Evolutionary conservation across 2,888 invertebrate species (phyloP).

Genomic region (Pachycephus smyrnensis): DNA sequence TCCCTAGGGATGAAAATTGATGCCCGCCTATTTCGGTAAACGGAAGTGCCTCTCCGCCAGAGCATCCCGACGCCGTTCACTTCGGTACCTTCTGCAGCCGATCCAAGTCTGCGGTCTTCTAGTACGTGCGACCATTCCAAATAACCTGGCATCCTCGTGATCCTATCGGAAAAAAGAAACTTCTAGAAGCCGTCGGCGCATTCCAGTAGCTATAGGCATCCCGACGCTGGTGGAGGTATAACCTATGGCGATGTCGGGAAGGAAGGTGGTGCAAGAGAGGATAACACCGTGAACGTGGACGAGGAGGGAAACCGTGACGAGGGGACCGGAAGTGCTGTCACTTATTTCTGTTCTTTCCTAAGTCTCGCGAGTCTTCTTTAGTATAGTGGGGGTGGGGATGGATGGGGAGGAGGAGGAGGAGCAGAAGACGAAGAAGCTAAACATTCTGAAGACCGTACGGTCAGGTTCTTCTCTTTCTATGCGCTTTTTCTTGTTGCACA

Average conservation of each 20-base stretch:
- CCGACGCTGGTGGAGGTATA: too few relatives aligned
- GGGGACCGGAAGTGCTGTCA: slow-evolving; percentile 35
- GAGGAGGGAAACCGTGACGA: slow-evolving; percentile 21
- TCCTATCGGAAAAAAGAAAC: background rate
- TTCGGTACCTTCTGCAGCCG: too few relatives aligned
- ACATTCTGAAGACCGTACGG: background rate
- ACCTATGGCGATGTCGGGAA: background rate
- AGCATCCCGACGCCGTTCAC: too few relatives aligned
- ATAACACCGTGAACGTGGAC: background rate
- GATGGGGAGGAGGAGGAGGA: background rate
- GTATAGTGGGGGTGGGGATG: background rate
- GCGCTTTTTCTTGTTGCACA: slow-evolving; percentile 3
- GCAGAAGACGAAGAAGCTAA: background rate
- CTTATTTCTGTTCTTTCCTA: slow-evolving; percentile 44
- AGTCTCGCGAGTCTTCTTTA: slow-evolving; percentile 18
- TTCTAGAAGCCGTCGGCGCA: too few relatives aligned
- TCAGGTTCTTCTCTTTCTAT: background rate
- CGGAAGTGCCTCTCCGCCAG: too few relatives aligned
- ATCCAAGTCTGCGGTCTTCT: background rate
- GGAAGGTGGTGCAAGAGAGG: slow-evolving; percentile 1
- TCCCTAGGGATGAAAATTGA: too few relatives aligned
- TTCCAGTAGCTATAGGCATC: too few relatives aligned
- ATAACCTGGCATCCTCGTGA: background rate
- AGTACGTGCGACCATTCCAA: background rate
- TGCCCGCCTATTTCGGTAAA: too few relatives aligned